These are phyloP conservation scores for Patella caerulea DNA, from an alignment of 2,888 invertebrate species.

Conservation along the genomic window DNA sequence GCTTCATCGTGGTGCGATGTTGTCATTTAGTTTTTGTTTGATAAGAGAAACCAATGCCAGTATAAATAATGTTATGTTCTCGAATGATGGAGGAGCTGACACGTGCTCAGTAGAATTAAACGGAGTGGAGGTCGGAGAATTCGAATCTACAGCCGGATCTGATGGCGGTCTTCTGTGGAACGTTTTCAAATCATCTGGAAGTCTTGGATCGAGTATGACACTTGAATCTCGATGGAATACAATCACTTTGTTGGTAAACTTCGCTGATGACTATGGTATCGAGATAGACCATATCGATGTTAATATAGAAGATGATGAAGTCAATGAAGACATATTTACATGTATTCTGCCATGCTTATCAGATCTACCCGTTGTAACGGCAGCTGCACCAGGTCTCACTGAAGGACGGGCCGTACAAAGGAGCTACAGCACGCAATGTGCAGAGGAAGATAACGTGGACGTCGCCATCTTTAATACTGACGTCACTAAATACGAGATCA, in stretches of 20 bases:
- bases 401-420: slow-evolving; percentile 35
- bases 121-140: slow-evolving; percentile 29
- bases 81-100: slow-evolving; percentile 47
- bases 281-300: slow-evolving; percentile 48
- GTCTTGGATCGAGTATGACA: slow-evolving; percentile 37
- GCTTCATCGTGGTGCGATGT: slow-evolving; percentile 27
- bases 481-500: slow-evolving; percentile 39
- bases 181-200: slow-evolving; percentile 17
- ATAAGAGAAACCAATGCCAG: slow-evolving; percentile 29
- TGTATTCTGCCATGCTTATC: slow-evolving; percentile 45
- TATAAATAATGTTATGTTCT: slow-evolving; percentile 35
- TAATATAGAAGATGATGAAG: slow-evolving; percentile 40
- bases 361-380: slow-evolving; percentile 35
- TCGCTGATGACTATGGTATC: slow-evolving; percentile 40
- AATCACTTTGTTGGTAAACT: slow-evolving; percentile 32
- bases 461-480: slow-evolving; percentile 46
- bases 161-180: slow-evolving; percentile 15
- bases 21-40: slow-evolving; percentile 42
- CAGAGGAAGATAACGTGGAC: slow-evolving; percentile 53
- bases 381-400: slow-evolving; percentile 6
- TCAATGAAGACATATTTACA: slow-evolving; percentile 43
- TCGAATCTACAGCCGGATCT: slow-evolving; percentile 21
- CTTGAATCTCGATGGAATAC: slow-evolving; percentile 39
- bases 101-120: slow-evolving; percentile 34
- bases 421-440: slow-evolving; percentile 52